Conservation (phyloP, 1,140 invertebrate genomes). For the Fopius arisanus region DNA sequence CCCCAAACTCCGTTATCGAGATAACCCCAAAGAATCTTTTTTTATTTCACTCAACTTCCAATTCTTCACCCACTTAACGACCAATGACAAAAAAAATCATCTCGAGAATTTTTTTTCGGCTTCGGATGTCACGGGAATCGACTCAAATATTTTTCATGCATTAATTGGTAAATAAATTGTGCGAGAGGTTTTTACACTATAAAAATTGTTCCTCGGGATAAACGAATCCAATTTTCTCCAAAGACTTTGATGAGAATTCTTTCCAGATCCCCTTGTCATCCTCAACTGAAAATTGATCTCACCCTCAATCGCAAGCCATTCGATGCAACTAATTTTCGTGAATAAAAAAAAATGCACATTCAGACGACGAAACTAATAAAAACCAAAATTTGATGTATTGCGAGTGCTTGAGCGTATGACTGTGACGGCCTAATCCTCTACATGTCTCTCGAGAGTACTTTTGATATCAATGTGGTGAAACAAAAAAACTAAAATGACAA, state of each 20-base stretch:
- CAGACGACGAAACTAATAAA: neutral
- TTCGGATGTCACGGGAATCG: no score
- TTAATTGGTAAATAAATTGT: no score
- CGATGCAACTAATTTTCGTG: no score
- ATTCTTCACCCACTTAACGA: neutral
- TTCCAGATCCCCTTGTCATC: no score
- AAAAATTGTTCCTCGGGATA: no score
- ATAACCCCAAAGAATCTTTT: neutral
- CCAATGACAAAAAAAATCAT: neutral
- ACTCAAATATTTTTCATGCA: no score
- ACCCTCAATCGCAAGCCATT: no score
- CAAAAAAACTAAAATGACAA: conserved; percentile 38
- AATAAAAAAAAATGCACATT: neutral
- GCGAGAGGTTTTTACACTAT: no score
- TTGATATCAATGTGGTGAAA: conserved; percentile 63
- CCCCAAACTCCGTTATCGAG: neutral
- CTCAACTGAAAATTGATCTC: no score
- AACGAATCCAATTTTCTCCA: no score
- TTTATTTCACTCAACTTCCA: neutral
- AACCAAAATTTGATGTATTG: conserved; percentile 20
- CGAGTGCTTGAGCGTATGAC: conserved; percentile 34
- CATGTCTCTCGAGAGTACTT: conserved; percentile 62
- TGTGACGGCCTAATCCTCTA: conserved; percentile 62
- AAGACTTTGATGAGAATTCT: no score
- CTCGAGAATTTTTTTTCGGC: neutral